Conservation (phyloP, 2,888 invertebrate species). For the Junonia oenone region DNA sequence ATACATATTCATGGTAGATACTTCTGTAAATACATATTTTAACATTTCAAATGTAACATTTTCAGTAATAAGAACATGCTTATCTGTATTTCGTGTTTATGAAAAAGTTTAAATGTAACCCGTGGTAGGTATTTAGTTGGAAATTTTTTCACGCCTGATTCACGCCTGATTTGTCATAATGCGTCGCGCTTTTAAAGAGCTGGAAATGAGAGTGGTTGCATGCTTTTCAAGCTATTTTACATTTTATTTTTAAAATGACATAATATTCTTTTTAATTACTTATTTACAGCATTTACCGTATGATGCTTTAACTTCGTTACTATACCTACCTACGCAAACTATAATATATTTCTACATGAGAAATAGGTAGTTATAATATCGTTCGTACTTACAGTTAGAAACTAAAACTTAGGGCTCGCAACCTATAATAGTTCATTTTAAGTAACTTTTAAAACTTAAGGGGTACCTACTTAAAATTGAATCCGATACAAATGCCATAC, state of each 20-base stretch:
- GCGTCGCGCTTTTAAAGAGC: constrained; percentile 14
- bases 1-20: neutral
- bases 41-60: neutral
- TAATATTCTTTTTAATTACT: neutral
- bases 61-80: neutral
- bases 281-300: neutral
- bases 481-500: too few species aligned
- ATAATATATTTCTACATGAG: too few species aligned
- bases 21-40: neutral
- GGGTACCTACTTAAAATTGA: too few species aligned
- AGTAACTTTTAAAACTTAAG: too few species aligned
- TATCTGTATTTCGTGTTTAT: constrained; percentile 3
- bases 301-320: neutral
- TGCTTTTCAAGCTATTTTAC: neutral
- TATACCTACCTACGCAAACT: too few species aligned
- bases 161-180: constrained; percentile 15
- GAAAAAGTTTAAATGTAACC: constrained; percentile 9
- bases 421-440: too few species aligned
- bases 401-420: too few species aligned
- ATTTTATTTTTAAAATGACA: neutral
- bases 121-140: constrained; percentile 7
- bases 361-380: too few species aligned
- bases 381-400: too few species aligned
- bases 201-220: constrained; percentile 14
- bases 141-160: constrained; percentile 5